Percentiles rank a stretch among this genome's conserved stretches.
Conservation (phyloP, 35 echinoderm and acorn worm genomes). For the Ophioderma brevispina region DNA sequence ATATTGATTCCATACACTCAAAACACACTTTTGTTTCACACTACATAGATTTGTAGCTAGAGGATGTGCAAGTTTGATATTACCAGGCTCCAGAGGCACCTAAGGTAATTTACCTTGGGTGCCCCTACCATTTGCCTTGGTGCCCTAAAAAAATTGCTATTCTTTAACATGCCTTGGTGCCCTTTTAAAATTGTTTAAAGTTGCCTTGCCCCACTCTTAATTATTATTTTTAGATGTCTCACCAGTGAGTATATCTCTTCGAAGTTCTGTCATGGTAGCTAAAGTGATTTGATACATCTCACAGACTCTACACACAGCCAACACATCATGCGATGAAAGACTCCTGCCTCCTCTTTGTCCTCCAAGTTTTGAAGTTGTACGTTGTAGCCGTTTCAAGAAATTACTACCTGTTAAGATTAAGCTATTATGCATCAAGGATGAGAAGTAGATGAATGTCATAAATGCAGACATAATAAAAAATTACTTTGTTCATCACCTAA, state of each 20-base stretch:
- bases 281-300: conserved; percentile 89
- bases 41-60: no score
- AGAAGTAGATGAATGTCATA: background rate
- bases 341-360: conserved; percentile 67
- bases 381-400: conserved; percentile 79
- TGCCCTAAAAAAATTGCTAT: no score
- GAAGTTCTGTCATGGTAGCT: conserved; percentile 86
- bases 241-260: conserved; percentile 91
- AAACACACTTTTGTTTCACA: no score
- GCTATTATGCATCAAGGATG: background rate
- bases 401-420: conserved; percentile 40
- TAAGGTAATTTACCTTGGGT: no score
- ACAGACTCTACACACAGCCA: conserved; percentile 83
- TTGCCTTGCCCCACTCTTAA: no score
- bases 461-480: background rate
- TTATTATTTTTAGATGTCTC: no score
- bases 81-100: no score
- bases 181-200: no score
- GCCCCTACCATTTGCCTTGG: no score
- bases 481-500: background rate
- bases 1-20: no score
- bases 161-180: no score
- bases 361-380: conserved; percentile 68
- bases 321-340: conserved; percentile 74
- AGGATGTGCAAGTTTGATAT: no score